Conservation (phyloP, 2,797 vertebrate genomes). For the Bradypodion pumilum region DNA sequence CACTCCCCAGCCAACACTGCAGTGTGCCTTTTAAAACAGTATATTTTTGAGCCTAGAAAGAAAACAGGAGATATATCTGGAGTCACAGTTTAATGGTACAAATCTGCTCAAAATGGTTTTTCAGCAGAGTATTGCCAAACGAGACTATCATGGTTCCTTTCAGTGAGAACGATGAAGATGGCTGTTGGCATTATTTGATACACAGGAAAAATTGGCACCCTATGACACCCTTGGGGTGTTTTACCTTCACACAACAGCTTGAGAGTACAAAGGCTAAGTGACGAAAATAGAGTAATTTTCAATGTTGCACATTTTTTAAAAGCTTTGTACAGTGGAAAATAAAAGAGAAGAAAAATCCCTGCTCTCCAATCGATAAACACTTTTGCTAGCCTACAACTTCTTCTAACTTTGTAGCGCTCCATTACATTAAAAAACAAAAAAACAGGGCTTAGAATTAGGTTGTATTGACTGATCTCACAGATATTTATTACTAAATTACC, state of each 20-base stretch:
- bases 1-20: neutral
- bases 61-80: neutral
- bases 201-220: neutral
- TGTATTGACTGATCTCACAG: slow-evolving; percentile 53
- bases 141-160: neutral
- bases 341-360: neutral
- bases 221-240: neutral
- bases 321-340: neutral
- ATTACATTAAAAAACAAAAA: slow-evolving; percentile 61
- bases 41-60: neutral
- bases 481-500: slow-evolving; percentile 72
- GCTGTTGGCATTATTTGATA: neutral
- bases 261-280: neutral
- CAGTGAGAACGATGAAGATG: neutral
- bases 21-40: neutral
- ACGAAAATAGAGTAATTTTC: neutral
- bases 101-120: neutral
- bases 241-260: neutral
- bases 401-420: slow-evolving; percentile 36
- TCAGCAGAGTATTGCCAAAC: neutral
- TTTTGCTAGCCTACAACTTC: slow-evolving; percentile 33
- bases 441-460: slow-evolving; percentile 53
- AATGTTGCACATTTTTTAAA: neutral
- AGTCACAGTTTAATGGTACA: neutral
- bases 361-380: slow-evolving; percentile 18